phyloP scores from a whole-genome alignment of 2,113 vertebrate genomes.

The Phainopepla nitens region DNA sequence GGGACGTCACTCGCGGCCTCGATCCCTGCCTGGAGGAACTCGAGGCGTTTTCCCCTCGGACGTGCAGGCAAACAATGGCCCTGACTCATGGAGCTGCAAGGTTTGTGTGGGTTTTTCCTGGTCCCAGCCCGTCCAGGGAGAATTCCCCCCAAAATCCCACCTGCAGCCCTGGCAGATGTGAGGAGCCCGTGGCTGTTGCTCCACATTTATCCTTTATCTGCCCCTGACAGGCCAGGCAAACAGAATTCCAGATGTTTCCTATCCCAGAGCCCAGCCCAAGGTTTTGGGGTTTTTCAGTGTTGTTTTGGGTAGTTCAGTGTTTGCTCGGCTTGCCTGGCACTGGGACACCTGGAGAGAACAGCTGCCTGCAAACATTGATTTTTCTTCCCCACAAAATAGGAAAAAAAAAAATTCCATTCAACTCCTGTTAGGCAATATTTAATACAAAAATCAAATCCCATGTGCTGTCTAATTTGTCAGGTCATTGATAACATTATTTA shows the following conservation, averaged over 20 bases:
- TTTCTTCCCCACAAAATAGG: background rate
- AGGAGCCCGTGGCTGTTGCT: background rate
- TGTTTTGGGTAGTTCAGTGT: background rate
- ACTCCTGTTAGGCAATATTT: background rate
- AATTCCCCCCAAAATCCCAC: slow-evolving; percentile 66
- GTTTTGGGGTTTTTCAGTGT: background rate
- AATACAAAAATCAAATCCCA: background rate
- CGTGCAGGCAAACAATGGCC: slow-evolving; percentile 72
- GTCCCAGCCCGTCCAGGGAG: background rate
- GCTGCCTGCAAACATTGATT: background rate
- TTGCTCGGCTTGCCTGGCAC: fast-evolving
- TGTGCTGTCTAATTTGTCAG: background rate
- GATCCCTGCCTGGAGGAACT: background rate
- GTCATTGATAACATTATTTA: background rate
- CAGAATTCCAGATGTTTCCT: slow-evolving; percentile 88
- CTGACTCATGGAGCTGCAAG: background rate
- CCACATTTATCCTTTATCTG: slow-evolving; percentile 49
- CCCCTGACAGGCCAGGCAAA: slow-evolving; percentile 3
- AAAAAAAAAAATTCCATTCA: background rate
- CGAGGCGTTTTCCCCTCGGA: background rate
- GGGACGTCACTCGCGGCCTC: background rate
- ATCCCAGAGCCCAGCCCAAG: slow-evolving; percentile 35
- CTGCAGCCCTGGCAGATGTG: slow-evolving; percentile 68
- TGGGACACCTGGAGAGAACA: background rate
- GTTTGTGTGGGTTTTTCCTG: slow-evolving; percentile 22